phyloP scores from a whole-genome alignment of 2,113 vertebrate genomes.

The Hipposideros armiger region DNA sequence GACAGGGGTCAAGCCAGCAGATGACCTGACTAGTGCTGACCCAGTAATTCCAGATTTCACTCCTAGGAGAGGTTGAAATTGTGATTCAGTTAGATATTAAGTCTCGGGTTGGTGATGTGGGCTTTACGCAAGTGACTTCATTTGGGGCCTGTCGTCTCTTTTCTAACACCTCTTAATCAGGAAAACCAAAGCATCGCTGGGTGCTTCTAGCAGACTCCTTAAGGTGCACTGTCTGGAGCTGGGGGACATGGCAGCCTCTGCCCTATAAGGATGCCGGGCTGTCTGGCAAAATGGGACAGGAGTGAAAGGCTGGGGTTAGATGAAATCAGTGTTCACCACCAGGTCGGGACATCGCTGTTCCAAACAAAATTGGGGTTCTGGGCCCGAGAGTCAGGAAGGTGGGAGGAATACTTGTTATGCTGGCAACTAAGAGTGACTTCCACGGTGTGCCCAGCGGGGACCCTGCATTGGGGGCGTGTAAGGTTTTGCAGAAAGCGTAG shows the following conservation, averaged over 20 bases:
- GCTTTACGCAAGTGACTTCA: not conserved
- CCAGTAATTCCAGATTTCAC: not conserved
- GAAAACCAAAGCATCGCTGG: not conserved
- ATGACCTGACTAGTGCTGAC: not conserved
- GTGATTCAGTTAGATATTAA: not conserved
- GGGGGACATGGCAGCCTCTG: not conserved
- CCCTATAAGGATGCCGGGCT: not conserved
- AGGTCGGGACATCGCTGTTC: not conserved
- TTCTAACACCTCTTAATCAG: not conserved
- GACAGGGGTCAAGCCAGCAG: not conserved
- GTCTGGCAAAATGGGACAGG: no score
- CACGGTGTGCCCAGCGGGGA: not conserved
- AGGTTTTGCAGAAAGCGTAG: not conserved
- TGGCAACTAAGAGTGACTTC: not conserved
- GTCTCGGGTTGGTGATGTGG: not conserved
- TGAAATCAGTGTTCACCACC: not conserved
- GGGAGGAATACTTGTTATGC: not conserved
- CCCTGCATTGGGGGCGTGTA: rapidly evolving
- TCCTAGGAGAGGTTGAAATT: not conserved
- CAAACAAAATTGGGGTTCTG: not conserved
- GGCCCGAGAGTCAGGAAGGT: not conserved
- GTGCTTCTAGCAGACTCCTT: not conserved
- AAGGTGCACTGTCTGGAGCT: no score
- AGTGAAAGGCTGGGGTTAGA: not conserved
- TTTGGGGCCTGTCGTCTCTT: not conserved